Evolutionary conservation across 1,140 invertebrate genomes (phyloP).

Genomic region (Eulimnadia texana): DNA sequence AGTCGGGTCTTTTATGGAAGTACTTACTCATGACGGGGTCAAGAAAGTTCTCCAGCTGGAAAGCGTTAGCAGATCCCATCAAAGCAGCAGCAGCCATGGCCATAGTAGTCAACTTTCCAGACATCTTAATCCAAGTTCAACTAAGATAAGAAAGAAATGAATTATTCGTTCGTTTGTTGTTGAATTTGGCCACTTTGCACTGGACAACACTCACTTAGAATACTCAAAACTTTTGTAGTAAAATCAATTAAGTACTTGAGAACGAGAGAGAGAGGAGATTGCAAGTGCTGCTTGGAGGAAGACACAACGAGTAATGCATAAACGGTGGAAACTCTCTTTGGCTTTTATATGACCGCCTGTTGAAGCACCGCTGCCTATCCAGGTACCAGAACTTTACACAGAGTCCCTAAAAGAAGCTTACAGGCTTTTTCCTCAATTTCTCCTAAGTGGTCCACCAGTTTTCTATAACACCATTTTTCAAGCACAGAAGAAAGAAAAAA

Average conservation of each 20-base stretch:
- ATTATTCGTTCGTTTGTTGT: not conserved
- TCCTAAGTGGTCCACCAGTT: not conserved
- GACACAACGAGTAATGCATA: not conserved
- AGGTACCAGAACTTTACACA: not conserved
- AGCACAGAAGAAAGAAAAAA: too few relatives aligned
- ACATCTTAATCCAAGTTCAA: not conserved
- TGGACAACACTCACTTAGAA: not conserved
- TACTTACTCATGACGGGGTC: conserved; percentile 6
- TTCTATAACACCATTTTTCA: not conserved
- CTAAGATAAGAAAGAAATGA: not conserved
- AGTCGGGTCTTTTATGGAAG: not conserved
- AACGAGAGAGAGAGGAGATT: not conserved
- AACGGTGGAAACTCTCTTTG: not conserved
- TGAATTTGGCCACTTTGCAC: not conserved
- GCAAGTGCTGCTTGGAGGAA: not conserved
- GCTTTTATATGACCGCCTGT: not conserved
- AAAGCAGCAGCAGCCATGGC: not conserved
- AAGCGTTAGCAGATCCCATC: not conserved
- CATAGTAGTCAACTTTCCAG: not conserved
- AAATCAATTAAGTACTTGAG: not conserved
- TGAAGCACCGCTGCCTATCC: not conserved
- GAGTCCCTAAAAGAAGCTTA: not conserved
- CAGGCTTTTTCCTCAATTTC: not conserved
- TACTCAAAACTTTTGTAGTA: not conserved
- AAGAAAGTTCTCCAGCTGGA: not conserved